phyloP scores from a whole-genome alignment of 2,113 vertebrate species.

The Chloropsis cyanopogon region DNA sequence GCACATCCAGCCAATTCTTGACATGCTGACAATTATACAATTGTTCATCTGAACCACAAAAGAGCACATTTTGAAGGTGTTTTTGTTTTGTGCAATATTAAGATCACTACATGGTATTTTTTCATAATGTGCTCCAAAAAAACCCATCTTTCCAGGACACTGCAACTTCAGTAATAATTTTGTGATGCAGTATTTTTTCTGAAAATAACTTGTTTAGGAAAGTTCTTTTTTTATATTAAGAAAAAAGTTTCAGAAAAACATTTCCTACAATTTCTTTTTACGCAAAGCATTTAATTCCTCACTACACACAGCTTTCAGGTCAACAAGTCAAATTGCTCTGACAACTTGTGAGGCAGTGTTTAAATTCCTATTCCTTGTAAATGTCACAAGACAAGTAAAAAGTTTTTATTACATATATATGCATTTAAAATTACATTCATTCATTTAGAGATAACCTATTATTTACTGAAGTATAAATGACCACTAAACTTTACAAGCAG shows the following conservation, averaged over 20 bases:
- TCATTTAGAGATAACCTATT: not conserved
- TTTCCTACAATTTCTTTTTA: not conserved
- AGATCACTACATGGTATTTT: not conserved
- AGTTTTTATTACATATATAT: not conserved
- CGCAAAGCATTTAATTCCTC: not conserved
- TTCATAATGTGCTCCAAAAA: not conserved
- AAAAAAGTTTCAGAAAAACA: not conserved
- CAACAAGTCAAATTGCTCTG: not conserved
- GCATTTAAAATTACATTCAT: not conserved
- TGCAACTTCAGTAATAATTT: not conserved
- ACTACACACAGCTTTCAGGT: not conserved
- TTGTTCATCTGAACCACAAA: not conserved
- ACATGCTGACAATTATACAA: not conserved
- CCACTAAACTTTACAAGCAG: not conserved
- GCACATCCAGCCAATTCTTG: not conserved
- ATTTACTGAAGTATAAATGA: not conserved
- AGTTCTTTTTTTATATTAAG: not conserved
- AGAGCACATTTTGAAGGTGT: not conserved
- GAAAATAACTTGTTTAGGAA: not conserved
- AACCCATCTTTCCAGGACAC: not conserved
- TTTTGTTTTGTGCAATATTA: not conserved
- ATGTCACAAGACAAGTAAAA: not conserved
- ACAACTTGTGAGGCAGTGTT: not conserved
- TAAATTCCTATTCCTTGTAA: not conserved
- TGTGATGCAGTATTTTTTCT: not conserved